Percentiles rank a stretch among this genome's conserved stretches.
These are phyloP conservation scores for Takifugu rubripes DNA, from an alignment of 2,797 vertebrate species.

Conservation along the genomic window DNA sequence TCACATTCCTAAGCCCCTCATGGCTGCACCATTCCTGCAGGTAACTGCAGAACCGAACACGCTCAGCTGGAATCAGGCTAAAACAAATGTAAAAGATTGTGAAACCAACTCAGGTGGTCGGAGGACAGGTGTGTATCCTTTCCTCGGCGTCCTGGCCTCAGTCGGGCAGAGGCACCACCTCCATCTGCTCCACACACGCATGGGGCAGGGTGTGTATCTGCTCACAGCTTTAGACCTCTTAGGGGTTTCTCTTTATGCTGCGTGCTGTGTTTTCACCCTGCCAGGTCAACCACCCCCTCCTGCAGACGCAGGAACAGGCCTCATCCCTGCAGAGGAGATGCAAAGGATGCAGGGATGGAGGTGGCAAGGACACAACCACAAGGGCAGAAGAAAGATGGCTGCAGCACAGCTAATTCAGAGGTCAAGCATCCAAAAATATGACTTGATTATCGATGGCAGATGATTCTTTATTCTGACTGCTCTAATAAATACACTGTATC, in stretches of 20 bases:
- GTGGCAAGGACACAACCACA: conserved; percentile 15
- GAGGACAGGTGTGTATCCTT: no score
- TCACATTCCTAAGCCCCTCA: conserved; percentile 66
- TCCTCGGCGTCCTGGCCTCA: conserved; percentile 68
- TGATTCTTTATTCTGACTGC: not conserved
- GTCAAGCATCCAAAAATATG: conserved; percentile 50
- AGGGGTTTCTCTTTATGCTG: no score
- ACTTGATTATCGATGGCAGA: not conserved
- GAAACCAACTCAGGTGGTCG: no score
- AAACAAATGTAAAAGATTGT: no score
- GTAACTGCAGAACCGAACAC: conserved; percentile 38
- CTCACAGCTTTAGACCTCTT: no score
- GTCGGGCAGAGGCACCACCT: conserved; percentile 70
- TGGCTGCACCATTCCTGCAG: conserved; percentile 70
- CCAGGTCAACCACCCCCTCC: conserved; percentile 30
- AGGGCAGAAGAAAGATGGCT: conserved; percentile 16
- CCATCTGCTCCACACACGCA: conserved; percentile 52
- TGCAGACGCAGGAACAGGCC: conserved; percentile 22
- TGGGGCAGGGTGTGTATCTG: conserved; percentile 49
- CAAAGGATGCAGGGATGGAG: conserved; percentile 28
- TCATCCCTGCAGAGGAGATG: conserved; percentile 19
- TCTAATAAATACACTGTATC: not conserved
- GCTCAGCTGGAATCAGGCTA: no score
- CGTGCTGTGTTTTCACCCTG: conserved; percentile 8
- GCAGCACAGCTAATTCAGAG: conserved; percentile 27